Base-by-base conservation (phyloP, 2,888 invertebrate genomes). In the Epinotia demarniana region DNA sequence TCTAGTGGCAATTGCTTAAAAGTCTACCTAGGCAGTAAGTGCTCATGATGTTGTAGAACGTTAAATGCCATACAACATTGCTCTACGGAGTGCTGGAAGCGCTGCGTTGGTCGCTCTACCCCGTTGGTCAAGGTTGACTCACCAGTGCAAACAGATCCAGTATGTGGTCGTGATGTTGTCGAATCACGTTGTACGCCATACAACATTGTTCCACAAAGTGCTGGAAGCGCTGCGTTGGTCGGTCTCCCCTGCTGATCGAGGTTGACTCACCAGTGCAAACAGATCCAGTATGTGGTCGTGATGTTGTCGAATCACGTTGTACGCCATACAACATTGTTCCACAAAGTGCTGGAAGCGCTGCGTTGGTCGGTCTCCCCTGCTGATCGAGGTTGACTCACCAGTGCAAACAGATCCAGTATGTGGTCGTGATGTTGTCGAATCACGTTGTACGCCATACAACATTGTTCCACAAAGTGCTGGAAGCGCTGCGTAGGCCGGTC, bases 141-240 rank as follows among this genome's bases (percentile, higher is more conserved):
- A 63, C 71, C 74, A 74, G 64, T 6, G 98, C 97, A 86, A 99
- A 97, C 73, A 99, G 94, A 88, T 98, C 99, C 5, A 99, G 95
- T 81, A 99, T 96, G 74, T 98, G 95, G 87, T 98, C 98, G 82
- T 98, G 97, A 89, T 99, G 97, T 80, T 97, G 97, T 33, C 99
- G 95, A 43, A 99, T 97, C 78, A 99, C 96, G 90, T 99, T 99
- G 91, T 99, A 99, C 2, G 99, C 99, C 92, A 98, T 97, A 86
- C 99, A 99, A 90, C 99, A 99, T 72, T 98, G 95, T 93, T 99
- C 99, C n/a, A 99, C 98, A 91, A 99, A 99, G 87, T 98, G 97
- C 90, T 99, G 99, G 91, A 99, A 99, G 81, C 97, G 96, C 78
- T 97, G 98, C 9, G 98, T 97, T 57, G 98, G 98, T 81, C 98